Evolutionary conservation across 2,888 invertebrate species (phyloP).

Genomic region (Carabus problematicus): DNA sequence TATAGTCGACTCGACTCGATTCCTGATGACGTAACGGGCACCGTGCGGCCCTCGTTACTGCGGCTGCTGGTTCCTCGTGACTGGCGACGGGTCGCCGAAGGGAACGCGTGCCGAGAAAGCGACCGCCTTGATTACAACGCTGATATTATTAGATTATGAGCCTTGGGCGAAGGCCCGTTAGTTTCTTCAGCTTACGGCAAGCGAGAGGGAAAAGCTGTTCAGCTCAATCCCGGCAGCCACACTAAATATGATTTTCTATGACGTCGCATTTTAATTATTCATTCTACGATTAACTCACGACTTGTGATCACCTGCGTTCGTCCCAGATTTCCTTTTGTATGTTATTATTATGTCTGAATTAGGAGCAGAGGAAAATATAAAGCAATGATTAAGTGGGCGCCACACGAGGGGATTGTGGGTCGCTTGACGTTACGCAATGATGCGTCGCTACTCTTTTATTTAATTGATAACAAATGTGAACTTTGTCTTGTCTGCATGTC

Average conservation of each 20-base stretch:
- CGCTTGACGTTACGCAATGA: conserved; percentile 1
- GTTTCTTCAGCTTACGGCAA: conserved; percentile 9
- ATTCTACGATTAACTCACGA: conserved; percentile 31
- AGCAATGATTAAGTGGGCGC: neutral
- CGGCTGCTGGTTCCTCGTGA: conserved; percentile 9
- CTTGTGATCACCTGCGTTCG: conserved; percentile 35
- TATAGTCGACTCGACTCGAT: no score
- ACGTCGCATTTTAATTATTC: conserved; percentile 40
- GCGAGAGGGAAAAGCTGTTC: conserved; percentile 6
- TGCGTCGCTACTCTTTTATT: conserved; percentile 32
- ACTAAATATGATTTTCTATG: conserved; percentile 40
- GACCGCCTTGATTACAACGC: conserved; percentile 53
- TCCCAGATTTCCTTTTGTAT: conserved; percentile 1
- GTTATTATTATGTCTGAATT: conserved; percentile 1
- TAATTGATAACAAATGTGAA: conserved; percentile 29
- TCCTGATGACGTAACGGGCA: no score
- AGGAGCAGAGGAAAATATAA: neutral
- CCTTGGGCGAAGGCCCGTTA: conserved; percentile 45
- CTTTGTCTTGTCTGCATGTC: conserved; percentile 6
- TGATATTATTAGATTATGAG: conserved; percentile 56
- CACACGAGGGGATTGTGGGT: neutral
- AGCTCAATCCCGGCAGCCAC: conserved; percentile 7
- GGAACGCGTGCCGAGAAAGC: conserved; percentile 47
- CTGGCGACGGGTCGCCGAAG: conserved; percentile 46
- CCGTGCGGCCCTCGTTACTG: neutral